Evolutionary conservation across 2,888 invertebrate genomes (phyloP).

Genomic region (Agrilus biguttatus): DNA sequence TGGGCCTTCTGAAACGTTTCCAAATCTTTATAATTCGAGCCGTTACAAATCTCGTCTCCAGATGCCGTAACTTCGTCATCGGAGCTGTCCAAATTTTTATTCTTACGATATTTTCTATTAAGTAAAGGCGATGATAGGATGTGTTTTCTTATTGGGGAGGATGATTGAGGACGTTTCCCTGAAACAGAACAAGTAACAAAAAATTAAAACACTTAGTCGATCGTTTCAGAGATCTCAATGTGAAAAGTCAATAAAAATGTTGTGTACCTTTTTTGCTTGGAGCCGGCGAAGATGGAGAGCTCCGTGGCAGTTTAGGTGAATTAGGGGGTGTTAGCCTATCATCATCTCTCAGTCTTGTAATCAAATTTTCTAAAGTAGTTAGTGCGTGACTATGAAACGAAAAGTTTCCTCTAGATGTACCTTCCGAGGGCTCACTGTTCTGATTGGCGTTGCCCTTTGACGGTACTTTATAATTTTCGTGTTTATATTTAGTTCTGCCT

Average conservation of each 20-base stretch:
- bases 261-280: conserved; percentile 46
- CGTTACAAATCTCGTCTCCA: conserved; percentile 44
- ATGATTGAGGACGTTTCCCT: conserved; percentile 58
- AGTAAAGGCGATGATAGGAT: conserved; percentile 75
- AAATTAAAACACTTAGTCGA: too few species aligned
- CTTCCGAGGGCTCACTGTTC: conserved; percentile 4
- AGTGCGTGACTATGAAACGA: conserved; percentile 37
- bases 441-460: conserved; percentile 15
- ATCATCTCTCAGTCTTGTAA: conserved; percentile 40
- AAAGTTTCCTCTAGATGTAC: conserved; percentile 15
- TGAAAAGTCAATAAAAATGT: too few species aligned
- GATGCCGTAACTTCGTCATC: conserved; percentile 58
- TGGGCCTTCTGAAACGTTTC: conserved; percentile 89
- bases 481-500: conserved; percentile 20
- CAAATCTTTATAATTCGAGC: conserved; percentile 67
- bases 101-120: conserved; percentile 58
- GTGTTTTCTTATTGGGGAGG: conserved; percentile 64
- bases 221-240: too few species aligned
- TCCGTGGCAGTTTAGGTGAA: conserved; percentile 53
- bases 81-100: conserved; percentile 59
- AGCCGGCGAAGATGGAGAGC: conserved; percentile 62
- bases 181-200: conserved; percentile 1
- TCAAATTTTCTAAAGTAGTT: conserved; percentile 42
- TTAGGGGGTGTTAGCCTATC: conserved; percentile 36
- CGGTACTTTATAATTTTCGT: conserved; percentile 11